phyloP scores from a whole-genome alignment of 2,113 vertebrate species.

The Pleuronectes platessa region DNA sequence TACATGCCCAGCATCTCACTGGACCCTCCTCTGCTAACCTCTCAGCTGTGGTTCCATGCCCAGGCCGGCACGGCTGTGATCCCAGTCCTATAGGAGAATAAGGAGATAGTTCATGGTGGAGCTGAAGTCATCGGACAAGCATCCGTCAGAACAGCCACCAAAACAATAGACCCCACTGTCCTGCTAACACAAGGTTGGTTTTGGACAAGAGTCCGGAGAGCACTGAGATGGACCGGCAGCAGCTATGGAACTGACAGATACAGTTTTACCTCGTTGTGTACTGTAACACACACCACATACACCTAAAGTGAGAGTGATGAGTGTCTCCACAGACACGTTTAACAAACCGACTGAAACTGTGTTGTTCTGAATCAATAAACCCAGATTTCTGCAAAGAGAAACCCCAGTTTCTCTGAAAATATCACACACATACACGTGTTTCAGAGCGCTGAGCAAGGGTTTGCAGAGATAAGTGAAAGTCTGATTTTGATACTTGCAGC shows the following conservation, averaged over 20 bases:
- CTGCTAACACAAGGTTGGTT: conserved; percentile 74
- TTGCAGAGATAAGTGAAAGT: conserved; percentile 38
- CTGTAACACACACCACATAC: neutral
- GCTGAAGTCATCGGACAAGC: conserved; percentile 81
- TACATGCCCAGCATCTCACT: conserved; percentile 10
- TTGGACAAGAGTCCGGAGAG: conserved; percentile 56
- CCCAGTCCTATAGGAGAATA: conserved; percentile 74
- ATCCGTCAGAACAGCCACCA: conserved; percentile 68
- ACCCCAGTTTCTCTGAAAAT: neutral
- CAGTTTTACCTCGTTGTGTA: conserved; percentile 43
- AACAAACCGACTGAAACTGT: neutral
- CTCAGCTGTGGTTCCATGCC: conserved; percentile 72
- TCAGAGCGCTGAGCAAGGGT: conserved; percentile 36
- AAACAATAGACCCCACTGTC: conserved; percentile 75
- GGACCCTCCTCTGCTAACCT: conserved; percentile 29
- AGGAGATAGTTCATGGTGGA: conserved; percentile 77
- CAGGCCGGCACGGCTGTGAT: conserved; percentile 75
- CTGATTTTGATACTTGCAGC: conserved; percentile 49
- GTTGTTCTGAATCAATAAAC: neutral
- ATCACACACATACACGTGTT: conserved; percentile 22
- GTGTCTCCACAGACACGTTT: neutral
- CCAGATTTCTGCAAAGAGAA: neutral
- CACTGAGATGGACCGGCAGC: conserved; percentile 33
- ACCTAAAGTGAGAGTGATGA: neutral
- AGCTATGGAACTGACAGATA: conserved; percentile 51